phyloP scores from a whole-genome alignment of 2,113 vertebrate genomes.

The Paralichthys olivaceus region DNA sequence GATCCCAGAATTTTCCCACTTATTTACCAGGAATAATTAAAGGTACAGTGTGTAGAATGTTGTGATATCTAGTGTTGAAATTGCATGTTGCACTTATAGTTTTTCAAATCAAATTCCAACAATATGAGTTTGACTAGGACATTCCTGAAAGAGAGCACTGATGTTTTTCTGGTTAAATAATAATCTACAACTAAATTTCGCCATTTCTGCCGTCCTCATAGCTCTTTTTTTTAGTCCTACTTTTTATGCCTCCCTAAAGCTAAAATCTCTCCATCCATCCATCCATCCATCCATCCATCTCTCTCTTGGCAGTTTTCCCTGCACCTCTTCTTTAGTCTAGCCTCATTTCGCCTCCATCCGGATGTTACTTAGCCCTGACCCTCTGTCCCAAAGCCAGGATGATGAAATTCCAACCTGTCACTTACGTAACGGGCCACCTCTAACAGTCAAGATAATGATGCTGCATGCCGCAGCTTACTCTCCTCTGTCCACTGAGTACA shows the following conservation, averaged over 20 bases:
- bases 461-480: neutral
- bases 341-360: slow-evolving; percentile 29
- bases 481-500: neutral
- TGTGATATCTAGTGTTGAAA: too few relatives aligned
- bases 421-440: slow-evolving; percentile 57
- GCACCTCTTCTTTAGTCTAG: slow-evolving; percentile 13
- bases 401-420: slow-evolving; percentile 58
- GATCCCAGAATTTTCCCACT: too few relatives aligned
- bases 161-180: too few relatives aligned
- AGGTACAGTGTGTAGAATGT: too few relatives aligned
- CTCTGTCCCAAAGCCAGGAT: slow-evolving; percentile 31
- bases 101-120: too few relatives aligned
- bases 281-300: slow-evolving; percentile 3
- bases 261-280: slow-evolving; percentile 15
- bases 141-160: too few relatives aligned
- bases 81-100: too few relatives aligned
- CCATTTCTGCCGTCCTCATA: neutral
- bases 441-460: slow-evolving; percentile 21
- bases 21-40: too few relatives aligned
- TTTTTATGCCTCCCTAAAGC: slow-evolving; percentile 9
- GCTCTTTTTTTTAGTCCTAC: neutral
- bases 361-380: slow-evolving; percentile 41
- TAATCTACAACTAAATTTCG: neutral
- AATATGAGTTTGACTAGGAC: too few relatives aligned
- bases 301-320: slow-evolving; percentile 16